Evolutionary conservation across 2,888 invertebrate genomes (phyloP).

Genomic region (Glyphotaelius pellucidus): DNA sequence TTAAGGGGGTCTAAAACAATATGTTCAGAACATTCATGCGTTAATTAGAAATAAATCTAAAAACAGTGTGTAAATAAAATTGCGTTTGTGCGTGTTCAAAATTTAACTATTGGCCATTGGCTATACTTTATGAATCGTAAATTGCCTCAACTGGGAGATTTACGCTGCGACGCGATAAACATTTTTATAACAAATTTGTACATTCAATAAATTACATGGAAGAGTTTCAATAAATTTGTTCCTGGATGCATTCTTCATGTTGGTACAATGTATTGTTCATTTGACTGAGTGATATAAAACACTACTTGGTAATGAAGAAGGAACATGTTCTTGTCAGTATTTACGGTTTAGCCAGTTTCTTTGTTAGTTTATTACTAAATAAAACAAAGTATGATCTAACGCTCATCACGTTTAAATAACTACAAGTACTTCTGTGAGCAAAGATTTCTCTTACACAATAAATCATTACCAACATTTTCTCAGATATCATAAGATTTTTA

Average conservation of each 20-base stretch:
- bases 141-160: conserved; percentile 11
- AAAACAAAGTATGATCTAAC: not conserved
- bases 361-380: not conserved
- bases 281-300: not conserved
- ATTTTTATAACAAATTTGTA: conserved; percentile 22
- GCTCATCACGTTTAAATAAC: not conserved
- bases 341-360: not conserved
- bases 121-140: conserved; percentile 29
- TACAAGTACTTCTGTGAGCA: no score
- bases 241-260: not conserved
- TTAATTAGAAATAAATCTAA: conserved; percentile 18
- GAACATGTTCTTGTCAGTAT: not conserved
- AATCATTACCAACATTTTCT: no score
- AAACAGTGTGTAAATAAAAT: not conserved
- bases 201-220: not conserved
- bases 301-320: not conserved
- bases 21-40: not conserved
- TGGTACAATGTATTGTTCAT: not conserved
- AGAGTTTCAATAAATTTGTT: not conserved
- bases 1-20: no score
- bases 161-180: conserved; percentile 11
- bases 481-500: no score
- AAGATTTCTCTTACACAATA: no score
- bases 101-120: not conserved
- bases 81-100: not conserved